These are phyloP conservation scores for Atrichornis clamosus DNA, from an alignment of 2,113 vertebrate genomes.

Conservation along the genomic window DNA sequence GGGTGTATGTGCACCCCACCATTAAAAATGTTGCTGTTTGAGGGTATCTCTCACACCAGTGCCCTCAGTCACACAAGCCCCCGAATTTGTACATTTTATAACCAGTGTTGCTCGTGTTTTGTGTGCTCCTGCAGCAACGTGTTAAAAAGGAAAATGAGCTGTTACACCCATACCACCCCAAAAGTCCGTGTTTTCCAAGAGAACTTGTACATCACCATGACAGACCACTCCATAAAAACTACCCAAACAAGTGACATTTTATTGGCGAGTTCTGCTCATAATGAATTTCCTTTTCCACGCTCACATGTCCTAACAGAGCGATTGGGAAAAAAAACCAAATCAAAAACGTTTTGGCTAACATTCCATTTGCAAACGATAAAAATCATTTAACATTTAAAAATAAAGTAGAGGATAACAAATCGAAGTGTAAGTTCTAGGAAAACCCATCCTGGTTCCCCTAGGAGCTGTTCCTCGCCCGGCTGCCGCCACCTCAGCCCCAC, in stretches of 20 bases:
- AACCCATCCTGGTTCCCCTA: neutral
- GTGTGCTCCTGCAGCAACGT: rapidly evolving
- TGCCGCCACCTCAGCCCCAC: neutral
- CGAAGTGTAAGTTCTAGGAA: neutral
- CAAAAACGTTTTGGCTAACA: neutral
- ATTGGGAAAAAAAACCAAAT: neutral
- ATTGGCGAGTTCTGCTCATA: conserved; percentile 43
- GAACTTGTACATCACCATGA: neutral
- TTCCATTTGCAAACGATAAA: conserved; percentile 20
- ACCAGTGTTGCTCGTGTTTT: rapidly evolving
- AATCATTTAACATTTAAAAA: neutral
- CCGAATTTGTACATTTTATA: neutral
- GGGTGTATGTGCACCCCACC: too few relatives aligned
- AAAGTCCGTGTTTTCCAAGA: neutral
- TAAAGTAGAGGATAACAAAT: neutral
- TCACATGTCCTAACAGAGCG: neutral
- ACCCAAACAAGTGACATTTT: conserved; percentile 35
- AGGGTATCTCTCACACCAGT: neutral
- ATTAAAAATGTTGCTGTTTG: neutral
- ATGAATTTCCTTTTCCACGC: neutral
- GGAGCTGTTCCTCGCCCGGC: neutral
- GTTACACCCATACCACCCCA: neutral
- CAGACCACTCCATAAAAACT: conserved; percentile 13
- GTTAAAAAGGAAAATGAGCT: neutral
- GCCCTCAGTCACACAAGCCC: neutral